Evolutionary conservation across 2,888 invertebrate species (phyloP).

Genomic region (Aphidoletes aphidimyza): DNA sequence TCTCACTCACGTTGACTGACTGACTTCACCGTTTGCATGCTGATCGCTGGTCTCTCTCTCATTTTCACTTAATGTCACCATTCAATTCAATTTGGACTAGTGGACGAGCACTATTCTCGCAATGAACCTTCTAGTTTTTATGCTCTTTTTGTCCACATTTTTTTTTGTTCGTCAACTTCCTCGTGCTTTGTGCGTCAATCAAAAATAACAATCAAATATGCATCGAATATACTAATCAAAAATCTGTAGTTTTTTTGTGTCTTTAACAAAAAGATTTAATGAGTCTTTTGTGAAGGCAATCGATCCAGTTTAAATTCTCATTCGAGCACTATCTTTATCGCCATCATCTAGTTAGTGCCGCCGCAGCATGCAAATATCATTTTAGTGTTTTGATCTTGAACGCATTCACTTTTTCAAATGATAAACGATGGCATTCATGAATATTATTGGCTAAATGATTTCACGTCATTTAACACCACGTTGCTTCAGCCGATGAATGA

Average conservation of each 20-base stretch:
- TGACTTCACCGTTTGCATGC: background rate
- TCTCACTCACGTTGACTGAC: background rate
- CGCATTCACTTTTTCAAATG: too few species aligned
- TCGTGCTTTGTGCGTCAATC: slow-evolving; percentile 22
- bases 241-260: background rate
- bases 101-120: background rate
- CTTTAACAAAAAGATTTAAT: background rate
- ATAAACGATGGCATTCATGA: too few species aligned
- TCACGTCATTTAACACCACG: too few species aligned
- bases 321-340: too few species aligned
- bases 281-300: too few species aligned
- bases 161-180: background rate
- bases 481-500: too few species aligned
- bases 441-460: too few species aligned
- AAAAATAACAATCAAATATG: background rate
- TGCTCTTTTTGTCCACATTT: background rate
- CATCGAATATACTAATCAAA: background rate
- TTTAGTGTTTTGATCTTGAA: too few species aligned
- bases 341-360: too few species aligned
- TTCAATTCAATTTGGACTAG: slow-evolving; percentile 32
- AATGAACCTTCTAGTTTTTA: too few species aligned
- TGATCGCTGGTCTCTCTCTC: background rate
- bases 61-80: slow-evolving; percentile 51
- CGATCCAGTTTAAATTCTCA: too few species aligned
- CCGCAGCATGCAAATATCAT: too few species aligned